Conservation (phyloP, 2,888 invertebrate genomes). For the Cyclophora punctaria region DNA sequence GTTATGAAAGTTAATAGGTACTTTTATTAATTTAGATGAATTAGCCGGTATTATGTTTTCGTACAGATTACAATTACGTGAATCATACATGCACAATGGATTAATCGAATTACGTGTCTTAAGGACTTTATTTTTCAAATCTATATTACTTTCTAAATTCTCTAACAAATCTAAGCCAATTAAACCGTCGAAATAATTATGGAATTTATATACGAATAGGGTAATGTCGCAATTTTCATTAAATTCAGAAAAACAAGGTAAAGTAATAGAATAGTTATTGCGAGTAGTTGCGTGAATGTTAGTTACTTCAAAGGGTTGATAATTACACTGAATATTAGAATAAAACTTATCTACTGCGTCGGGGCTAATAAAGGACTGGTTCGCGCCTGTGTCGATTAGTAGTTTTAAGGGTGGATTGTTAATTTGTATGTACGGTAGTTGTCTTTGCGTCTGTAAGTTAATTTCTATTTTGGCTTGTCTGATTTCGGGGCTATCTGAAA, state of each 20-base stretch:
- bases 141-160: constrained; percentile 19
- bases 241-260: constrained; percentile 19
- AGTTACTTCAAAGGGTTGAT: constrained; percentile 21
- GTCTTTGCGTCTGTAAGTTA: too few relatives aligned
- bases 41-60: constrained; percentile 22
- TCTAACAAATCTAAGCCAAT: constrained; percentile 16
- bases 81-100: constrained; percentile 16
- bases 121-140: constrained; percentile 15
- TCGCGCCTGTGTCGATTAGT: too few relatives aligned
- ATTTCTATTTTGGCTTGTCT: too few relatives aligned
- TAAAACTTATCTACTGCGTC: too few relatives aligned
- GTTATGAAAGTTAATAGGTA: constrained; percentile 15
- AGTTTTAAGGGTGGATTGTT: too few relatives aligned
- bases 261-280: constrained; percentile 20
- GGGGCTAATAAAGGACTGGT: too few relatives aligned
- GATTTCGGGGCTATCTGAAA: too few relatives aligned
- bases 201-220: constrained; percentile 23
- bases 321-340: constrained; percentile 1
- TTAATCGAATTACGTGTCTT: constrained; percentile 8
- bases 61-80: constrained; percentile 18
- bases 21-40: constrained; percentile 16
- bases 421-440: too few relatives aligned
- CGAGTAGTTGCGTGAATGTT: constrained; percentile 20
- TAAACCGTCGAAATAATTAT: constrained; percentile 18
- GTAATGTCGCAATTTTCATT: constrained; percentile 10